These are phyloP conservation scores for Anser brachyrhynchus DNA, from an alignment of 2,113 vertebrate genomes.

Conservation along the genomic window DNA sequence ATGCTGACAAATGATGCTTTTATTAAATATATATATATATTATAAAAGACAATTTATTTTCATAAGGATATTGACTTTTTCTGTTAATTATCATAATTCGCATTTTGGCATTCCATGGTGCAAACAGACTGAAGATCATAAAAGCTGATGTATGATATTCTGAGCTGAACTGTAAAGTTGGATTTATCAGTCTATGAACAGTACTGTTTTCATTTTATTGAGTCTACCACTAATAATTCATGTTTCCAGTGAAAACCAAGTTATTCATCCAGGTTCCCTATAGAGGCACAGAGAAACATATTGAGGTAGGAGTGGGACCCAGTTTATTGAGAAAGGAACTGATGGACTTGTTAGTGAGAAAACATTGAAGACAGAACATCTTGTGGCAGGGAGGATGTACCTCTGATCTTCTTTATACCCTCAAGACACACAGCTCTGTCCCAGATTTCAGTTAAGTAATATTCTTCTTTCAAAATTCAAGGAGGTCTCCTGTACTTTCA, in stretches of 20 bases:
- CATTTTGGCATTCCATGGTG: background rate
- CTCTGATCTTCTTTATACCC: background rate
- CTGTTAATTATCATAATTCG: constrained; percentile 11
- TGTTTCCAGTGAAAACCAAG: background rate
- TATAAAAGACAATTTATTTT: background rate
- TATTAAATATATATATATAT: background rate
- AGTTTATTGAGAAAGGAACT: background rate
- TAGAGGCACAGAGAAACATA: background rate
- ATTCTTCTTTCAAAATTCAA: background rate
- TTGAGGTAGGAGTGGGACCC: background rate
- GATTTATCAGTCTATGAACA: background rate
- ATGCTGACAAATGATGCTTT: too few relatives aligned
- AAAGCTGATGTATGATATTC: constrained; percentile 35
- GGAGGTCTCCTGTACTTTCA: background rate
- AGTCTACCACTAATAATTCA: background rate
- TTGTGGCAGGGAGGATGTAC: fast-evolving
- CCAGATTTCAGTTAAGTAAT: background rate
- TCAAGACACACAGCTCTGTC: background rate
- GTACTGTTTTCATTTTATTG: background rate
- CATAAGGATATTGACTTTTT: background rate
- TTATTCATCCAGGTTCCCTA: background rate
- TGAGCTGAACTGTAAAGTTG: constrained; percentile 49
- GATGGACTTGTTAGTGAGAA: background rate
- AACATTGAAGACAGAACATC: background rate
- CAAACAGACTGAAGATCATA: constrained; percentile 42